Base-by-base conservation (phyloP, 2,797 vertebrate species). In the Crocidura indochinensis region DNA sequence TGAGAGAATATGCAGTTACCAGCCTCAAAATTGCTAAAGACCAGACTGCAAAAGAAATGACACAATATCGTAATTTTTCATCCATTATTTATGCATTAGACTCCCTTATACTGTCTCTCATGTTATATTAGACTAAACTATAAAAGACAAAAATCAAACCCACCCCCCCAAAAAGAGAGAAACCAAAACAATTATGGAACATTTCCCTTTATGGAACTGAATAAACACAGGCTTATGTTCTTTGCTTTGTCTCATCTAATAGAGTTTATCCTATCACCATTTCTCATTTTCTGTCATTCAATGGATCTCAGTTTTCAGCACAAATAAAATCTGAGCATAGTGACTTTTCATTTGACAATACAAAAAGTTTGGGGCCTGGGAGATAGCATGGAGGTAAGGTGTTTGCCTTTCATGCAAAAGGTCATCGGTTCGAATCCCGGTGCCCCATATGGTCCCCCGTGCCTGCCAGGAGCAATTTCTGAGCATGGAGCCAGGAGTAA, bases 171-270 rank as follows among this genome's bases (percentile, higher is more conserved):
- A 26, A 2, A 26, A 75, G 27, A 65, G 2, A 29, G 6, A 10
- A 91, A 79, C 12, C 73, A 62, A 90, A 84, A 94, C 86, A 95
- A 87, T 93, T 47, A 90, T 92, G 91, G 88, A 91, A 88, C 79
- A 83, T 89, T 95, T 94, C 91, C 92, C 87, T 95, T 80, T 69
- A 27, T 79, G 74, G 64, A 90, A 60, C 73, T 93, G 94, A 94
- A 94, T 94, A 96, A 97, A 96, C 87, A 91, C 94, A 92, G 92
- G 88, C 94, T 95, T 96, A 87, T 95, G 94, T 95, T 95, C 94
- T 94, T 91, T 94, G 94, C 94, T 96, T 95, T 96, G 95, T 96
- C 88, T 96, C 95, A 79, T 92, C 92, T 92, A 96, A 96, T 94
- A 75, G 44, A 95, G 91, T 93, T 92, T 93, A 95, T 96, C 94